These are phyloP conservation scores for Chymomyza procnemis DNA, from an alignment of 2,888 invertebrate species.

Conservation along the genomic window DNA sequence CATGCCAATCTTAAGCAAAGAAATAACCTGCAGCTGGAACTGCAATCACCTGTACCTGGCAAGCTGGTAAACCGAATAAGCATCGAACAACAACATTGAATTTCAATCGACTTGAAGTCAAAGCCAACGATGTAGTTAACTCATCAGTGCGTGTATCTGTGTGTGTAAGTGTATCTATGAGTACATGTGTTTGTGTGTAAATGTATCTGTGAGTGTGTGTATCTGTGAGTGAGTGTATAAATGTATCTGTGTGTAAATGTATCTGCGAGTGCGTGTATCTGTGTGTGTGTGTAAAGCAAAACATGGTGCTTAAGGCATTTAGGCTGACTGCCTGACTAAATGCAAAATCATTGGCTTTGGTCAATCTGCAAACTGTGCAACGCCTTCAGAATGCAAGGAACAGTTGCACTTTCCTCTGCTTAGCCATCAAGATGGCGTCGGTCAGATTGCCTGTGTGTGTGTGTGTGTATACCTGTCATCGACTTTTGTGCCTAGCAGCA, in stretches of 20 bases:
- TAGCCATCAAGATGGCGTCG: too few species aligned
- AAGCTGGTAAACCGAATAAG: not conserved
- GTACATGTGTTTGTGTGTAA: not conserved
- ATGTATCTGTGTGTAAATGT: not conserved
- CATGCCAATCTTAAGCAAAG: not conserved
- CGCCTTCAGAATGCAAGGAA: too few species aligned
- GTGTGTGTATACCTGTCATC: constrained; percentile 1
- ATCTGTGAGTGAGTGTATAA: not conserved
- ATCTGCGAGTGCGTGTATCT: not conserved
- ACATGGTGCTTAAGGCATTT: not conserved
- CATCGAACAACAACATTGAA: not conserved
- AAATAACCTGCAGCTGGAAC: not conserved
- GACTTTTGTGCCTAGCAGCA: not conserved
- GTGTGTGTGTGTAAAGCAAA: not conserved
- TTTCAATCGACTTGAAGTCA: not conserved
- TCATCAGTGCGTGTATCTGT: not conserved
- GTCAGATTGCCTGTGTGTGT: not conserved
- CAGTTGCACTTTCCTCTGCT: too few species aligned
- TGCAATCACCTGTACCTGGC: not conserved
- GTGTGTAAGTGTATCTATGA: not conserved
- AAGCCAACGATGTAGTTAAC: not conserved
- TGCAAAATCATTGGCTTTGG: constrained; percentile 1
- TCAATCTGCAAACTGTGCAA: not conserved
- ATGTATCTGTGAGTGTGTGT: not conserved
- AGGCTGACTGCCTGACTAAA: not conserved